Conservation (phyloP, 30 jellyfish, hydroid and myxozoan genomes). For the Cassiopea xamachana region DNA sequence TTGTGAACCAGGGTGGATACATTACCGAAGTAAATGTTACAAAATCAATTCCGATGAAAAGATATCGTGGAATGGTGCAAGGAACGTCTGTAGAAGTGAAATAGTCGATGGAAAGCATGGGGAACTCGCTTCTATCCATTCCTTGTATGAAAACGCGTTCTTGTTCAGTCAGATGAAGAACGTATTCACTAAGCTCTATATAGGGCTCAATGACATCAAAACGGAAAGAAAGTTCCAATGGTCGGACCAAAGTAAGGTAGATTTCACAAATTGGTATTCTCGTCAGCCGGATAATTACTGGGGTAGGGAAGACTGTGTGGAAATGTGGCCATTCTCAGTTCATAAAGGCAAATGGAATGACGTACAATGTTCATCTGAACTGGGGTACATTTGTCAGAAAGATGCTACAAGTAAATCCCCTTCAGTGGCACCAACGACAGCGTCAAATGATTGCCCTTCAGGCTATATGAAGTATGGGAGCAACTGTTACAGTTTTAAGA, state of each 20-base stretch:
- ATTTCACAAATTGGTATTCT: constrained; percentile 80
- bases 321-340: constrained; percentile 70
- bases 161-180: constrained; percentile 82
- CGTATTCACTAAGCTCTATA: constrained; percentile 46
- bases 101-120: constrained; percentile 54
- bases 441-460: constrained; percentile 63
- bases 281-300: constrained; percentile 88
- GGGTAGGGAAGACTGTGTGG: constrained; percentile 88
- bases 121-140: constrained; percentile 83
- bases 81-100: constrained; percentile 47
- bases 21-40: constrained; percentile 80
- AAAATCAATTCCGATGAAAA: constrained; percentile 38
- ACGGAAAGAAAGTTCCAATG: constrained; percentile 81
- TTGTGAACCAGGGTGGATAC: constrained; percentile 88
- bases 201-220: constrained; percentile 86
- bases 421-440: constrained; percentile 34
- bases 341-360: constrained; percentile 95
- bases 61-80: constrained; percentile 65
- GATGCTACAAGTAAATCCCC: constrained; percentile 57
- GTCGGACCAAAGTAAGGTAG: constrained; percentile 88
- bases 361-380: constrained; percentile 51
- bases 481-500: constrained; percentile 72
- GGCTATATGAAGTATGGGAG: constrained; percentile 55
- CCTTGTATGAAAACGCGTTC: constrained; percentile 83
- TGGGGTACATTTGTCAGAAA: constrained; percentile 88